Evolutionary conservation across 1,140 invertebrate genomes (phyloP).

Genomic region (Drosophila novamexicana): DNA sequence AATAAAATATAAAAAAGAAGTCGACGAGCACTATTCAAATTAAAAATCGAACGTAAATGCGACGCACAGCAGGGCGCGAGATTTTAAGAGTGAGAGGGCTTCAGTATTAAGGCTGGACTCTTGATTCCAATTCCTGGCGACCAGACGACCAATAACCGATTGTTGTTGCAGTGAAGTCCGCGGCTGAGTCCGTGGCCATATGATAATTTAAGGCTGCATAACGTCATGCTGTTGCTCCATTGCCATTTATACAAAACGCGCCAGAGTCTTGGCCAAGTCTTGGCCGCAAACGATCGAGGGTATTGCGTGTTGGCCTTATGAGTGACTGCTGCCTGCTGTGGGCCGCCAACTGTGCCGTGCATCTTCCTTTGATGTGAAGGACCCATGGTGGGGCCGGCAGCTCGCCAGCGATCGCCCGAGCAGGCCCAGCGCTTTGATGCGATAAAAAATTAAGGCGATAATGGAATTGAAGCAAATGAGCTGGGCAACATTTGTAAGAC

Average conservation of each 20-base stretch:
- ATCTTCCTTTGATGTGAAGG: slow-evolving; percentile 79
- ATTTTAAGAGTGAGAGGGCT: slow-evolving; percentile 49
- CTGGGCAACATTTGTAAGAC: slow-evolving; percentile 80
- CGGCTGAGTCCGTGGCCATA: slow-evolving; percentile 50
- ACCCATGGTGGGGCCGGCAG: slow-evolving; percentile 46
- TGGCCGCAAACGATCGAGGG: slow-evolving; percentile 17
- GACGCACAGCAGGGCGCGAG: slow-evolving; percentile 78
- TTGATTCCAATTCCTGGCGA: slow-evolving; percentile 42
- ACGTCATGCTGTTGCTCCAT: slow-evolving; percentile 80
- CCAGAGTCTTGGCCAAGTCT: slow-evolving; percentile 13
- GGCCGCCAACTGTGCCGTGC: slow-evolving; percentile 77
- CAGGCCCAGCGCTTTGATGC: slow-evolving; percentile 67
- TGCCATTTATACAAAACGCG: slow-evolving; percentile 75
- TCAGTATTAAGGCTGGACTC: slow-evolving; percentile 29
- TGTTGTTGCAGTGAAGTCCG: slow-evolving; percentile 20
- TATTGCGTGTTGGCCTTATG: slow-evolving; percentile 74
- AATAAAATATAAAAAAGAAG: slow-evolving; percentile 11
- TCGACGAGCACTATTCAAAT: slow-evolving; percentile 71
- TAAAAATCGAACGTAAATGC: slow-evolving; percentile 83
- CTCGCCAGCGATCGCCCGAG: neutral
- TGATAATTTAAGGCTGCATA: slow-evolving; percentile 83
- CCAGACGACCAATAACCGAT: slow-evolving; percentile 17
- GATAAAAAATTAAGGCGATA: slow-evolving; percentile 84
- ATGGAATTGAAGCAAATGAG: slow-evolving; percentile 84
- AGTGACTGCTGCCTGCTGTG: slow-evolving; percentile 78